phyloP scores from a whole-genome alignment of 2,888 invertebrate genomes.

The Deroplatys truncata region DNA sequence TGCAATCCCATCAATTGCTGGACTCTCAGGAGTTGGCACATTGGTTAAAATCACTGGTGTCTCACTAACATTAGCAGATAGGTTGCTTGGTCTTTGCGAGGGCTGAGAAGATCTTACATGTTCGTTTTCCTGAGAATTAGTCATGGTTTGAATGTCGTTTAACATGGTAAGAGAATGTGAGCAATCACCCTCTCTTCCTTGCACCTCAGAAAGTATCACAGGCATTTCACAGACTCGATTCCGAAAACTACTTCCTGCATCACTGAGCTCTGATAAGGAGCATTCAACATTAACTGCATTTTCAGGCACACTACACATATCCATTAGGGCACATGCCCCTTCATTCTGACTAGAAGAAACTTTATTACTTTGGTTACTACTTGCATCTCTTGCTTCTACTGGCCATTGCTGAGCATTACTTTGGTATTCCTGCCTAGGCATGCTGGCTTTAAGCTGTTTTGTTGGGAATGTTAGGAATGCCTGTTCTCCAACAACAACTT shows the following conservation, averaged over 20 bases:
- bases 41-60: neutral
- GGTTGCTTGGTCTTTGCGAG: neutral
- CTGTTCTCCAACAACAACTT: neutral
- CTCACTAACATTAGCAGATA: neutral
- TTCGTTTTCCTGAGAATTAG: neutral
- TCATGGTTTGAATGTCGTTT: neutral
- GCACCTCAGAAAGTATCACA: slow-evolving; percentile 12
- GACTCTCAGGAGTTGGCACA: neutral
- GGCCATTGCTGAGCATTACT: slow-evolving; percentile 5
- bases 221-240: slow-evolving; percentile 18
- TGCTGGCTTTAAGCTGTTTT: neutral
- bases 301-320: neutral
- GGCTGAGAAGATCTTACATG: neutral
- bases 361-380: neutral
- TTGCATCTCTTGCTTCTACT: slow-evolving; percentile 1
- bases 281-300: neutral
- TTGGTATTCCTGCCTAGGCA: neutral
- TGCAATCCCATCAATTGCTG: neutral
- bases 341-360: slow-evolving; percentile 8
- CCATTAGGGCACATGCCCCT: neutral
- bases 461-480: neutral
- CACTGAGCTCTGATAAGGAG: neutral
- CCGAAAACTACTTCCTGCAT: neutral
- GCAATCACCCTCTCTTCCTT: neutral
- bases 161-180: neutral